Conservation (phyloP, 2,797 vertebrate species). For the Hippoglossus hippoglossus region DNA sequence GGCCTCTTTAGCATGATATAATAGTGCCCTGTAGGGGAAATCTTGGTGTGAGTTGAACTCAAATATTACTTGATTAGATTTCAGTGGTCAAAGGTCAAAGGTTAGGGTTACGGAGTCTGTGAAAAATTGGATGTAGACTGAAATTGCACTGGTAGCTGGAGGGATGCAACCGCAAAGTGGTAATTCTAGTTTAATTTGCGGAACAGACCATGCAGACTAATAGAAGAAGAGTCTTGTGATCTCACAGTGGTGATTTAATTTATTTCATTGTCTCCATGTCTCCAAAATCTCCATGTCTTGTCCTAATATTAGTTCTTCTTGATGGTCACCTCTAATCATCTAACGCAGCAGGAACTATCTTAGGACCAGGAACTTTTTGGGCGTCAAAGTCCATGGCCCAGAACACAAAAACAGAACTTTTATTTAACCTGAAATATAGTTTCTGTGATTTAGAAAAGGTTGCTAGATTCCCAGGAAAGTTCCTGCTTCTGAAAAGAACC, state of each 20-base stretch:
- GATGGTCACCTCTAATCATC: neutral
- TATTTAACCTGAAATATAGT: neutral
- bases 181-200: neutral
- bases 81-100: too few relatives aligned
- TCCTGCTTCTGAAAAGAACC: neutral
- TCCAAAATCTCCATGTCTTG: neutral
- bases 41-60: too few relatives aligned
- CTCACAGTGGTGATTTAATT: neutral
- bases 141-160: too few relatives aligned
- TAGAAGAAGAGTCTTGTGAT: neutral
- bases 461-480: neutral
- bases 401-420: neutral
- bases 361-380: neutral
- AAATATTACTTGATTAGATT: too few relatives aligned
- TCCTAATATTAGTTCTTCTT: neutral
- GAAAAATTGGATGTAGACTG: too few relatives aligned
- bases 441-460: conserved; percentile 15
- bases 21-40: too few relatives aligned
- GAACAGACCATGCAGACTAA: neutral
- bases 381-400: neutral
- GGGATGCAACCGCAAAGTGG: too few relatives aligned
- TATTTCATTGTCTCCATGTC: neutral
- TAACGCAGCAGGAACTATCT: neutral
- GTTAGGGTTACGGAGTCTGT: too few relatives aligned
- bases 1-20: too few relatives aligned